Conservation (phyloP, 2,888 invertebrate genomes). For the Scaptomyza polygonia region DNA sequence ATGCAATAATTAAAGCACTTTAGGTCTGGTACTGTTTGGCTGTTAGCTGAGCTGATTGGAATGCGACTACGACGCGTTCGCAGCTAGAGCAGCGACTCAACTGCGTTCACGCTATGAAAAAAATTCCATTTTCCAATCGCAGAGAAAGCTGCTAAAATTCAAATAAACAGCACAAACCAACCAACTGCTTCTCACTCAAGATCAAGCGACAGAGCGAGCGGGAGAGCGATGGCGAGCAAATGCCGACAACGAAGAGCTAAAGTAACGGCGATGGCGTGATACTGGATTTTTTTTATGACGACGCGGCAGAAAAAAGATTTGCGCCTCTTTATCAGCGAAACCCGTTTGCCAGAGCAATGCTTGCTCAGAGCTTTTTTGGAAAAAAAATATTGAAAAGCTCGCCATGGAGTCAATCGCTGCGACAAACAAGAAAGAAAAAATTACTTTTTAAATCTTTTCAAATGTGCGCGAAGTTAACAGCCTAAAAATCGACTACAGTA, state of each 20-base stretch:
- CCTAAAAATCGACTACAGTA: slow-evolving; percentile 44
- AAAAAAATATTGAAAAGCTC: slow-evolving; percentile 79
- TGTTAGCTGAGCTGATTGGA: slow-evolving; percentile 35
- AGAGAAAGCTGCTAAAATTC: slow-evolving; percentile 60
- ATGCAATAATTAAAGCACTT: slow-evolving; percentile 21
- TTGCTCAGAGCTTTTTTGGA: slow-evolving; percentile 49
- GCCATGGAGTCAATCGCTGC: background rate
- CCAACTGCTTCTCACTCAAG: slow-evolving; percentile 32
- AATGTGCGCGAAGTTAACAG: slow-evolving; percentile 13
- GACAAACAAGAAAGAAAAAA: background rate
- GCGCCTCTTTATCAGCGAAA: slow-evolving; percentile 52
- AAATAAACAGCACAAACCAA: slow-evolving; percentile 43
- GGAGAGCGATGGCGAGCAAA: slow-evolving; percentile 17
- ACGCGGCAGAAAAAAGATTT: slow-evolving; percentile 43
- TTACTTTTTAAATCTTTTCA: slow-evolving; percentile 11
- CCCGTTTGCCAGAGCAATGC: slow-evolving; percentile 52
- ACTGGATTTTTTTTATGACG: slow-evolving; percentile 40
- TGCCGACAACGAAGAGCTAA: slow-evolving; percentile 48
- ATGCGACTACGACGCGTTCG: slow-evolving; percentile 55
- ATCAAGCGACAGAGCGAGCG: slow-evolving; percentile 29
- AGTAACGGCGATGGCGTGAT: slow-evolving; percentile 70
- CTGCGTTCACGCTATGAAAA: slow-evolving; percentile 44
- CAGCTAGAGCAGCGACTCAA: slow-evolving; percentile 67
- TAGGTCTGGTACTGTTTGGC: slow-evolving; percentile 15
- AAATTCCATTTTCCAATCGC: slow-evolving; percentile 77